Conservation (phyloP, 1,140 invertebrate genomes). For the Diprion similis region DNA sequence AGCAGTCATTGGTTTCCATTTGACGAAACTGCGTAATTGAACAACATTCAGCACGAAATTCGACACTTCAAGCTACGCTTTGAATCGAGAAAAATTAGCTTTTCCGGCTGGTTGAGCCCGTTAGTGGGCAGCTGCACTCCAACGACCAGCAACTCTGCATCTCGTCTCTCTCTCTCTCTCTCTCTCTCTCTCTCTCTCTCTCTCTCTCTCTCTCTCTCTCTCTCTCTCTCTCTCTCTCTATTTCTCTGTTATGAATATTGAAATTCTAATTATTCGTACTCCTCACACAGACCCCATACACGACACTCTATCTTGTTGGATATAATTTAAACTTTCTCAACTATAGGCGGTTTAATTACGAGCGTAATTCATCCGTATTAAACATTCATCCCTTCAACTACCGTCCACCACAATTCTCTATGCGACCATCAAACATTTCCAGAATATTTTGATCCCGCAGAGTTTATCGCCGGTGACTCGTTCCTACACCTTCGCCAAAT, state of each 20-base stretch:
- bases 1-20: neutral
- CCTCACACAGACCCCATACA: conserved; percentile 31
- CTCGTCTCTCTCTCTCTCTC: conserved; percentile 31
- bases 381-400: conserved; percentile 27
- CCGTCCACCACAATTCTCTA: too few species aligned
- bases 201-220: conserved; percentile 9
- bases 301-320: conserved; percentile 27
- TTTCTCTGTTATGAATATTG: conserved; percentile 44
- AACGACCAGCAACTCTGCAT: neutral
- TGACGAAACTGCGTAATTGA: neutral
- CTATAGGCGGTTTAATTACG: conserved; percentile 49
- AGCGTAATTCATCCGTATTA: conserved; percentile 45
- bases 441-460: too few species aligned
- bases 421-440: too few species aligned
- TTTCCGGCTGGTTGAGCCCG: neutral
- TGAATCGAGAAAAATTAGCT: neutral
- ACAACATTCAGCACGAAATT: neutral
- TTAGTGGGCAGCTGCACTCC: neutral
- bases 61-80: neutral
- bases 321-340: conserved; percentile 59
- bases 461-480: too few species aligned
- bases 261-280: conserved; percentile 55
- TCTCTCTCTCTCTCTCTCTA: conserved; percentile 2
- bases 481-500: too few species aligned
- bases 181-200: neutral